A percentile compares a stretch with the other conserved stretches of the same genome.
These are phyloP conservation scores for Apteryx mantelli DNA, from an alignment of 2,113 vertebrate species.

Conservation along the genomic window DNA sequence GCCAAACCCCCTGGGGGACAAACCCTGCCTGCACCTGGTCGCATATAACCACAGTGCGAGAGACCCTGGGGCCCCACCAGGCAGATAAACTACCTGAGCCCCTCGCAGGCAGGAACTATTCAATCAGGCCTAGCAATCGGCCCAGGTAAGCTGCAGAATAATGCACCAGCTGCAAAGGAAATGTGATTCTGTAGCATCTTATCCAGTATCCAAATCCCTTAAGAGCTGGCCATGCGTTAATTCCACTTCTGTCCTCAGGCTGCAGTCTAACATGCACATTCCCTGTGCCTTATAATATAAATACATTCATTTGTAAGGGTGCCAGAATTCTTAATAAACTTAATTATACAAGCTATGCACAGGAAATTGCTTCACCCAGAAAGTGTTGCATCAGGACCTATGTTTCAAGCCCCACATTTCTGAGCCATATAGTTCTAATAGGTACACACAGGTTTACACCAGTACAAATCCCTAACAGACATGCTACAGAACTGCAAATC, in stretches of 20 bases:
- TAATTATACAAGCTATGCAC: not conserved
- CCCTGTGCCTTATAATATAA: not conserved
- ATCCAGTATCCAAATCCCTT: not conserved
- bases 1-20: fast-evolving
- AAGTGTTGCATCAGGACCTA: not conserved
- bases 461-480: not conserved
- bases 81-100: fast-evolving
- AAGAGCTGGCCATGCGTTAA: not conserved
- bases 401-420: not conserved
- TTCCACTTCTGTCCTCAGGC: not conserved
- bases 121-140: not conserved
- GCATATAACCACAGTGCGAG: fast-evolving
- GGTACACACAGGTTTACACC: not conserved
- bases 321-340: conserved; percentile 4
- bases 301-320: not conserved
- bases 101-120: not conserved
- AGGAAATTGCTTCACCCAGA: not conserved
- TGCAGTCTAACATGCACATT: not conserved
- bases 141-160: not conserved
- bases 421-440: not conserved
- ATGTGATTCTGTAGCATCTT: not conserved
- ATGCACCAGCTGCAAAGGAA: not conserved
- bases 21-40: not conserved
- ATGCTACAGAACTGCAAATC: fast-evolving
- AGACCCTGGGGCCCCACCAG: fast-evolving